Evolutionary conservation across 1,140 invertebrate genomes (phyloP).

Genomic region (Vollenhovia emeryi): DNA sequence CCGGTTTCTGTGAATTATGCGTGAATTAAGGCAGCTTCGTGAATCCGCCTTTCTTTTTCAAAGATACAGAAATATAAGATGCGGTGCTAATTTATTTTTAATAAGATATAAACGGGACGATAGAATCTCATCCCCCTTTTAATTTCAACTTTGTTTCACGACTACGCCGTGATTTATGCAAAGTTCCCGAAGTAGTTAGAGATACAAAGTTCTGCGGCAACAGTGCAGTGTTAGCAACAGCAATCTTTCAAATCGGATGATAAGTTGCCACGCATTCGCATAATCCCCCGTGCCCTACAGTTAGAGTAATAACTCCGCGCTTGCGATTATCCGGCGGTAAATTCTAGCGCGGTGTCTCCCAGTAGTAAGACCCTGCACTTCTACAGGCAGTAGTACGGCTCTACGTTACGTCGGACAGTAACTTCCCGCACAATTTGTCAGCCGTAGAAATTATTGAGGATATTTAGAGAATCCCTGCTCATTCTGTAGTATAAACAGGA

Average conservation of each 20-base stretch:
- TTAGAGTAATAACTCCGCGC: neutral
- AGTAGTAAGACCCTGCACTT: conserved; percentile 17
- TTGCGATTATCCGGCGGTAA: conserved; percentile 30
- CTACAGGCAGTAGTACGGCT: neutral
- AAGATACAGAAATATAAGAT: neutral
- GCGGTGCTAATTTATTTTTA: neutral
- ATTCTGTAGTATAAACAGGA: neutral
- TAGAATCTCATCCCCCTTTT: neutral
- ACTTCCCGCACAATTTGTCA: neutral
- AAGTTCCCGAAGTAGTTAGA: neutral
- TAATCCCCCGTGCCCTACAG: neutral
- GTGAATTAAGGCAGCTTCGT: neutral
- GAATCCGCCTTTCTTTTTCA: neutral
- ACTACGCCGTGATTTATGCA: neutral
- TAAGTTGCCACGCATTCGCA: neutral
- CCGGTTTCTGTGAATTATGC: neutral
- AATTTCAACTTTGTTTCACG: neutral
- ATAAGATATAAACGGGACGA: neutral
- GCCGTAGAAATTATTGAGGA: neutral
- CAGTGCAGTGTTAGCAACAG: neutral
- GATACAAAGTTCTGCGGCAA: neutral
- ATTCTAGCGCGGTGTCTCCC: neutral
- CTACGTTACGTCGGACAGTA: neutral
- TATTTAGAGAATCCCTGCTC: neutral
- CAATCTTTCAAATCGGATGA: conserved; percentile 18